Percentiles rank a stretch among this genome's conserved stretches.
Evolutionary conservation across 2,797 vertebrate genomes (phyloP).

Genomic region (Martes flavigula): DNA sequence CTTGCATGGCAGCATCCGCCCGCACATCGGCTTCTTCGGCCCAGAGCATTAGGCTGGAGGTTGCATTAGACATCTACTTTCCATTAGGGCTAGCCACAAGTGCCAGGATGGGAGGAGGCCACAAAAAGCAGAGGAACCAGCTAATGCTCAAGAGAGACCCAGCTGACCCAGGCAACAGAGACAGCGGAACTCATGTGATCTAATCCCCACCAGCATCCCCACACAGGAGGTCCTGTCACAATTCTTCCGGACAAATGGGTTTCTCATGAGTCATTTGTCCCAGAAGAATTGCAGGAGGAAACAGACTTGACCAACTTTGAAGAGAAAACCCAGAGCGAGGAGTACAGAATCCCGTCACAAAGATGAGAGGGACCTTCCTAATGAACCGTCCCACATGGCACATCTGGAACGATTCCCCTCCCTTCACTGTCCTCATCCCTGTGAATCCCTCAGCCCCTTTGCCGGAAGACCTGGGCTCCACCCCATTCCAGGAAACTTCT

Average conservation of each 20-base stretch:
- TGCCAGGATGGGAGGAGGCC: conserved; percentile 68
- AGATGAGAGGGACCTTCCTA: not conserved
- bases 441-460: not conserved
- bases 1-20: not conserved
- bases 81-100: conserved; percentile 81
- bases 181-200: conserved; percentile 38
- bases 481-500: not conserved
- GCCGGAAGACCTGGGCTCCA: not conserved
- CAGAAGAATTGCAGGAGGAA: not conserved
- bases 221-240: not conserved
- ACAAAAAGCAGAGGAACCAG: conserved; percentile 44
- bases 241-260: not conserved
- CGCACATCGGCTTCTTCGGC: not conserved
- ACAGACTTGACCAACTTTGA: not conserved
- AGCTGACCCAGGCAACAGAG: conserved; percentile 68
- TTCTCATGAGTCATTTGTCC: conserved; percentile 11
- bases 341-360: not conserved
- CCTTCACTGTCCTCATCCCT: not conserved
- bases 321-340: not conserved
- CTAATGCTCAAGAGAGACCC: conserved; percentile 67
- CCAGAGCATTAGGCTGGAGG: conserved; percentile 11
- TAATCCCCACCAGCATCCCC: conserved; percentile 57
- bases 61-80: conserved; percentile 59
- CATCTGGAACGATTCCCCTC: too few species aligned
- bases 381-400: not conserved